Percentiles rank a stretch among this genome's conserved stretches.
These are phyloP conservation scores for Nothocercus julius DNA, from an alignment of 2,113 vertebrate species.

Conservation along the genomic window DNA sequence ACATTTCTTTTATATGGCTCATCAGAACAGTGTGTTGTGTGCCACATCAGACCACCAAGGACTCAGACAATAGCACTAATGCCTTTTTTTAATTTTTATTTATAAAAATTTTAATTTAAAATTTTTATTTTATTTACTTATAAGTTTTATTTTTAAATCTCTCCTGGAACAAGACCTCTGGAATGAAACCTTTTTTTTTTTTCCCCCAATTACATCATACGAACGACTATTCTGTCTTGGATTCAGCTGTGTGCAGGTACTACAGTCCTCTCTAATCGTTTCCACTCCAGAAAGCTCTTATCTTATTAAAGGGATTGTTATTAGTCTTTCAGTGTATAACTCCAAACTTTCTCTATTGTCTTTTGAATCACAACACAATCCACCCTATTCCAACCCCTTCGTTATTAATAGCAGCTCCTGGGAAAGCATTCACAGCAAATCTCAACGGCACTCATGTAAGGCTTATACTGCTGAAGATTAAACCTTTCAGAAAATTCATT, in stretches of 20 bases:
- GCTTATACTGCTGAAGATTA: background rate
- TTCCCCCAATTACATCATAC: background rate
- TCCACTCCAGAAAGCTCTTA: background rate
- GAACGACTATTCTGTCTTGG: accelerated
- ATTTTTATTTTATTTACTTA: too few relatives aligned
- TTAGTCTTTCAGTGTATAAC: background rate
- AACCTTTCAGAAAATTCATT: background rate
- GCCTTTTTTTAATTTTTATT: background rate
- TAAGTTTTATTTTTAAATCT: too few relatives aligned
- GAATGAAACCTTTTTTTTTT: background rate
- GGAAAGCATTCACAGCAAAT: background rate
- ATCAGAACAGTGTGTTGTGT: background rate
- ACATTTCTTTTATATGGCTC: background rate
- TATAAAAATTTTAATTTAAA: too few relatives aligned
- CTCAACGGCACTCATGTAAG: background rate
- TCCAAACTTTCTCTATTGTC: background rate
- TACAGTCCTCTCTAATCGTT: background rate
- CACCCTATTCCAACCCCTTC: background rate
- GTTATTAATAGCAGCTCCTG: background rate
- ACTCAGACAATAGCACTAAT: background rate
- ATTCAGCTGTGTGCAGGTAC: background rate
- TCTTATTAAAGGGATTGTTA: background rate
- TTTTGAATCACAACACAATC: background rate
- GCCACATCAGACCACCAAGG: background rate
- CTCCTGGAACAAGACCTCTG: background rate